These are phyloP conservation scores for Nemurella pictetii DNA, from an alignment of 2,888 invertebrate species.

Conservation along the genomic window DNA sequence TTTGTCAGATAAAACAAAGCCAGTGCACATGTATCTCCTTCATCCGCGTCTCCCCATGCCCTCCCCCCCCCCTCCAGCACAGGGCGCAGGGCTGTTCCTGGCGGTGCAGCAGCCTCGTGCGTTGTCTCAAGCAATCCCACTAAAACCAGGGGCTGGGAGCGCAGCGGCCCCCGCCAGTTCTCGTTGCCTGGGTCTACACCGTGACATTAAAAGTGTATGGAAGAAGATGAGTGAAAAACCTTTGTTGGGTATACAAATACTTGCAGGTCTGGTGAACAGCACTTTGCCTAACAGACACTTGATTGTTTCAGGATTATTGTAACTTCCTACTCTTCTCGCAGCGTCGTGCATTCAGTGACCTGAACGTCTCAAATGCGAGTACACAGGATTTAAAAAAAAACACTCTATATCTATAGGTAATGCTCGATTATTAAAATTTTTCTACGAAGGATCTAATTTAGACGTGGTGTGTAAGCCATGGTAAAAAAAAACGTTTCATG, in stretches of 20 bases:
- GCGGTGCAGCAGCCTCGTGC: neutral
- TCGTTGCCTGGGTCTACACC: neutral
- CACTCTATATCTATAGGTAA: neutral
- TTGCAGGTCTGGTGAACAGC: neutral
- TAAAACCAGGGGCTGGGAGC: conserved; percentile 12
- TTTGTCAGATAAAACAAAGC: conserved; percentile 23
- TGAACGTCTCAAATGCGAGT: neutral
- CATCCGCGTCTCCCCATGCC: neutral
- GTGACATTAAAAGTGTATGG: neutral
- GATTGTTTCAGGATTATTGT: neutral
- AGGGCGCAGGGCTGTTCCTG: neutral
- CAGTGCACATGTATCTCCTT: conserved; percentile 8
- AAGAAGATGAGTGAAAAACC: neutral
- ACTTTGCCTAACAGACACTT: neutral
- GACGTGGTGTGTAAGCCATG: too few relatives aligned
- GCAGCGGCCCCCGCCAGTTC: neutral
- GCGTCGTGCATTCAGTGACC: neutral
- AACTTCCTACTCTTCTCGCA: neutral
- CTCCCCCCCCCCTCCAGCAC: conserved; percentile 11
- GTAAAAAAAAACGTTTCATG: neutral
- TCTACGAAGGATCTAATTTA: neutral
- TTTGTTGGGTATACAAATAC: neutral
- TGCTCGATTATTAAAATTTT: neutral
- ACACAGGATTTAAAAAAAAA: neutral
- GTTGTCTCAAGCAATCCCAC: conserved; percentile 19